Percentiles rank a stretch among this genome's conserved stretches.
phyloP scores from a whole-genome alignment of 2,113 vertebrate genomes.

The Trinectes maculatus region DNA sequence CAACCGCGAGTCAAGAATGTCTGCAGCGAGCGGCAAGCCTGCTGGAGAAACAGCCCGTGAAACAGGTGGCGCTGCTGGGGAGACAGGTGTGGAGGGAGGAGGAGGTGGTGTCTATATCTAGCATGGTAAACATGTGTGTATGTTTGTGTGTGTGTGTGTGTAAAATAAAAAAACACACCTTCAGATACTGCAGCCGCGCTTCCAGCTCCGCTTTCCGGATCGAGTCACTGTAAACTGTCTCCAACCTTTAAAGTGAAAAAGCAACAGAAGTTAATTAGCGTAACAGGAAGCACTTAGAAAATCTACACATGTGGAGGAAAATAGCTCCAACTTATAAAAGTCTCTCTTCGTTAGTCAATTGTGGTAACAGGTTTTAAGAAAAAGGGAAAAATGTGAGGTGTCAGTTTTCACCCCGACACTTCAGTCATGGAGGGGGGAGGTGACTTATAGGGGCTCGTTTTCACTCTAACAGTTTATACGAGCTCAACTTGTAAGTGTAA shows the following conservation, averaged over 20 bases:
- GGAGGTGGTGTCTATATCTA: slow-evolving; percentile 34
- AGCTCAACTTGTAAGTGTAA: slow-evolving; percentile 25
- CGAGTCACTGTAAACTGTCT: slow-evolving; percentile 90
- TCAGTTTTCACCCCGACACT: slow-evolving; percentile 54
- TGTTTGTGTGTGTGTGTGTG: slow-evolving; percentile 6
- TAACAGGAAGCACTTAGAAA: slow-evolving; percentile 43
- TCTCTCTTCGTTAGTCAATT: slow-evolving; percentile 43
- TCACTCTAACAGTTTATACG: slow-evolving; percentile 29
- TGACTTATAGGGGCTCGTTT: slow-evolving; percentile 30
- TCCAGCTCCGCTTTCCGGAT: slow-evolving; percentile 93
- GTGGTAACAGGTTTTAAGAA: slow-evolving; percentile 18
- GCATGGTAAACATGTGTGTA: slow-evolving; percentile 25
- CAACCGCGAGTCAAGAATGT: slow-evolving; percentile 37
- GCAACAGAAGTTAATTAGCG: slow-evolving; percentile 36
- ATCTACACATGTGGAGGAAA: slow-evolving; percentile 14
- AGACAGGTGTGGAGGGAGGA: slow-evolving; percentile 57
- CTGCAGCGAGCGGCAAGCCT: slow-evolving; percentile 25
- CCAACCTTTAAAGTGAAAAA: slow-evolving; percentile 80
- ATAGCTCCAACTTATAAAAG: slow-evolving; percentile 28
- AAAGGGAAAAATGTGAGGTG: slow-evolving; percentile 26
- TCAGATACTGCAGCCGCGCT: slow-evolving; percentile 93
- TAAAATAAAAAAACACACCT: slow-evolving; percentile 80
- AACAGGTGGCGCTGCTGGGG: slow-evolving; percentile 66
- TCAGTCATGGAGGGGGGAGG: neutral
- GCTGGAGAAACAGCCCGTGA: slow-evolving; percentile 41